Conservation (phyloP, 2,797 vertebrate genomes). For the Monodelphis domestica region DNA sequence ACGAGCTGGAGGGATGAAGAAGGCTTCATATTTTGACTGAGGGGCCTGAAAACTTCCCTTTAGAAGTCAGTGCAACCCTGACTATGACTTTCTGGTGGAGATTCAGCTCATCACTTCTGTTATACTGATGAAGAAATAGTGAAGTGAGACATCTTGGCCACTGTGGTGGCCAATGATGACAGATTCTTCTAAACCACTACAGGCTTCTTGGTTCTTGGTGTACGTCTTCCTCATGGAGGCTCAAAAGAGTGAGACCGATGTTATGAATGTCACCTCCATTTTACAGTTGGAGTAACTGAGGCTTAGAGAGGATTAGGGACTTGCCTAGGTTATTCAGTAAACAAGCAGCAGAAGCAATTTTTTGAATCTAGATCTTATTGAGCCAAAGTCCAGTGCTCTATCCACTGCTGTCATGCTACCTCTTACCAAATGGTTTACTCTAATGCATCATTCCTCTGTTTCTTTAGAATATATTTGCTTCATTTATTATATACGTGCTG, state of each 20-base stretch:
- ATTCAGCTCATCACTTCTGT: neutral
- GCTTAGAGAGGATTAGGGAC: neutral
- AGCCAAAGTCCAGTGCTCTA: neutral
- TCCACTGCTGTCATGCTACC: neutral
- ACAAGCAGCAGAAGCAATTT: neutral
- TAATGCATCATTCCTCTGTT: neutral
- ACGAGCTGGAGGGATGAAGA: neutral
- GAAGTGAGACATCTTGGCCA: neutral
- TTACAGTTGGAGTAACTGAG: neutral
- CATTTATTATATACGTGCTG: neutral
- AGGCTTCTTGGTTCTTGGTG: neutral
- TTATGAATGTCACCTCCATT: neutral
- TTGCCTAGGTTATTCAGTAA: neutral
- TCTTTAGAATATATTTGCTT: neutral
- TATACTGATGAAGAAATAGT: neutral
- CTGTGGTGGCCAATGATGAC: neutral
- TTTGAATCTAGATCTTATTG: too few relatives aligned
- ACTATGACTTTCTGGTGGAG: neutral
- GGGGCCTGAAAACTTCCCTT: too few relatives aligned
- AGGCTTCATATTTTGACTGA: neutral
- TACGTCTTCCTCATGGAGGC: neutral
- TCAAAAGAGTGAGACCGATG: neutral
- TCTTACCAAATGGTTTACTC: neutral
- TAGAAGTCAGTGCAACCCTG: too few relatives aligned
- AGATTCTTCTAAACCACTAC: neutral